Evolutionary conservation across 2,113 vertebrate genomes (phyloP).

Genomic region (Meriones unguiculatus): DNA sequence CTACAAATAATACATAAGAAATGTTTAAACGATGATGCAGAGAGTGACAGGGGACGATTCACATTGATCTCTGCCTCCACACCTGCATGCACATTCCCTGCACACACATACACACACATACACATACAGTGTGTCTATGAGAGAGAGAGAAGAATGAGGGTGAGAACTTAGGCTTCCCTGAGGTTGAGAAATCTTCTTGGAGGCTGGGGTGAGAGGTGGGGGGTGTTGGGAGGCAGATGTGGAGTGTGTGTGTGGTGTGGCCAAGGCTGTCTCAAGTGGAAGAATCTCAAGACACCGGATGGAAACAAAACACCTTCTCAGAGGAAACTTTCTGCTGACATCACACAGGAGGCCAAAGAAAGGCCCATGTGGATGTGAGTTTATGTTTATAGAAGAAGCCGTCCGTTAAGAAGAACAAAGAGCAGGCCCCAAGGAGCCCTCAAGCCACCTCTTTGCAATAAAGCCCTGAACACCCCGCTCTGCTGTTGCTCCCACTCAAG

Average conservation of each 20-base stretch:
- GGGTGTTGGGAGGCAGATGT: neutral
- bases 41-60: neutral
- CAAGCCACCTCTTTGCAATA: neutral
- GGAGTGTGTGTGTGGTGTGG: fast-evolving
- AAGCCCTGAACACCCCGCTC: neutral
- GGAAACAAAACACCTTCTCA: neutral
- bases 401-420: neutral
- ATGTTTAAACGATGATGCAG: neutral
- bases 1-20: neutral
- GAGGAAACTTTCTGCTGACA: neutral
- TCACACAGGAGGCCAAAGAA: too few relatives aligned
- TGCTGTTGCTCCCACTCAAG: neutral
- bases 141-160: neutral
- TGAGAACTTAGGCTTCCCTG: neutral
- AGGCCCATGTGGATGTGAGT: neutral
- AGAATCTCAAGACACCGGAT: neutral
- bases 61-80: neutral
- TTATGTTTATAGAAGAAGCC: neutral
- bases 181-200: neutral
- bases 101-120: neutral
- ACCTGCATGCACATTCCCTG: neutral
- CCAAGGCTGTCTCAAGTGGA: neutral
- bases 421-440: neutral
- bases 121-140: too few relatives aligned
- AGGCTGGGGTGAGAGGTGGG: neutral